phyloP scores from a whole-genome alignment of 30 jellyfish, hydroid and myxozoan genomes.

The Haliclystus octoradiatus region DNA sequence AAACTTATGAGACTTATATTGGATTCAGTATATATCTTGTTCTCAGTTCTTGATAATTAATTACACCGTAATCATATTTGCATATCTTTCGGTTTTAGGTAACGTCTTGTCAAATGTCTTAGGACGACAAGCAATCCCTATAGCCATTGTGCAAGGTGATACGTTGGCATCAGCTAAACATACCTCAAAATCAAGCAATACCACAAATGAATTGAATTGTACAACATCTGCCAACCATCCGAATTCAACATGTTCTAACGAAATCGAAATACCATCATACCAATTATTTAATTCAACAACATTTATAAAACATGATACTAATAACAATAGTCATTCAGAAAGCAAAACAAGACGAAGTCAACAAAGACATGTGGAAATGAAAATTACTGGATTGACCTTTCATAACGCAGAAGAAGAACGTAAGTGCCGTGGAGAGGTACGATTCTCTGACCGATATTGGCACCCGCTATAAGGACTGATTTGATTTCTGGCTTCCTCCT shows the following conservation, averaged over 20 bases:
- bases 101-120: not conserved
- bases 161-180: slow-evolving; percentile 68
- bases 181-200: slow-evolving; percentile 38
- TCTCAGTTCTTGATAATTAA: too few relatives aligned
- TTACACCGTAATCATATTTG: too few relatives aligned
- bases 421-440: too few relatives aligned
- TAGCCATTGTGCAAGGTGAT: slow-evolving; percentile 86
- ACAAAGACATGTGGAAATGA: not conserved
- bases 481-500: too few relatives aligned
- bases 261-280: not conserved
- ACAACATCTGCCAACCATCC: not conserved
- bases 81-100: too few relatives aligned
- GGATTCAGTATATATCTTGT: too few relatives aligned
- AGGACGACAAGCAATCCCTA: slow-evolving; percentile 83
- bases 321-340: not conserved
- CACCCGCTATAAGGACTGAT: too few relatives aligned
- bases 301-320: not conserved
- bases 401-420: not conserved
- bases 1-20: too few relatives aligned
- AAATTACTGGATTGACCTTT: not conserved
- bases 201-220: not conserved
- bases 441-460: too few relatives aligned
- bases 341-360: not conserved
- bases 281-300: not conserved
- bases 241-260: not conserved